Conservation (phyloP, 2,797 vertebrate genomes). For the Falco peregrinus region DNA sequence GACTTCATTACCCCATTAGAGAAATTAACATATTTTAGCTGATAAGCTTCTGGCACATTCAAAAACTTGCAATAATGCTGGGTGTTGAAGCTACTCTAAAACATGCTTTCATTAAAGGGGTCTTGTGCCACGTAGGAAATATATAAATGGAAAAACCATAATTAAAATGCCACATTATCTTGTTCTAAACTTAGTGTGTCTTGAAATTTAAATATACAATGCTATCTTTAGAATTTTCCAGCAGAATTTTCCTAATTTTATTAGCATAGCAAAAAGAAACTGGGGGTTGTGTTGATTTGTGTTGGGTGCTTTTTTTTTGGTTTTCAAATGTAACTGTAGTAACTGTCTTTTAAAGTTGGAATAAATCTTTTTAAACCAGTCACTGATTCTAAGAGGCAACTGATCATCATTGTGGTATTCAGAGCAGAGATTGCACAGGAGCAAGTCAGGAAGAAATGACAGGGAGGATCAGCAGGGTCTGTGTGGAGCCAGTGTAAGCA, state of each 20-base stretch:
- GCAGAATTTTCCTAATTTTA: neutral
- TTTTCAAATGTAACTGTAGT: neutral
- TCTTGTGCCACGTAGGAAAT: conserved; percentile 57
- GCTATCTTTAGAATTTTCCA: conserved; percentile 34
- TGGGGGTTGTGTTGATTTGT: neutral
- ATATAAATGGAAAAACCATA: conserved; percentile 46
- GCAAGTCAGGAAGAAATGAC: neutral
- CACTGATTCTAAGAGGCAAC: neutral
- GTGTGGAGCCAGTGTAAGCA: neutral
- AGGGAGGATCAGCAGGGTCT: conserved; percentile 13
- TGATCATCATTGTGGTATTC: neutral
- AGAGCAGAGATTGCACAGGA: neutral
- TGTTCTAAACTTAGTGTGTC: conserved; percentile 47
- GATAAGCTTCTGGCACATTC: conserved; percentile 67
- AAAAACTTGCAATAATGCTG: conserved; percentile 20
- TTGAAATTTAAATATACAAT: conserved; percentile 53
- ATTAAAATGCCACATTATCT: conserved; percentile 59
- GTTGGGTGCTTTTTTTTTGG: neutral
- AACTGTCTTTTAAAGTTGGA: neutral
- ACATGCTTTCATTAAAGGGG: conserved; percentile 52
- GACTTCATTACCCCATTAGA: conserved; percentile 73
- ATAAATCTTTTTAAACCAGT: neutral
- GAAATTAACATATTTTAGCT: conserved; percentile 73
- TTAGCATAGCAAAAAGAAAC: neutral
- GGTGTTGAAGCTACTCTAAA: conserved; percentile 35